Conservation (phyloP, 2,888 invertebrate species). For the Lochmaea crataegi region DNA sequence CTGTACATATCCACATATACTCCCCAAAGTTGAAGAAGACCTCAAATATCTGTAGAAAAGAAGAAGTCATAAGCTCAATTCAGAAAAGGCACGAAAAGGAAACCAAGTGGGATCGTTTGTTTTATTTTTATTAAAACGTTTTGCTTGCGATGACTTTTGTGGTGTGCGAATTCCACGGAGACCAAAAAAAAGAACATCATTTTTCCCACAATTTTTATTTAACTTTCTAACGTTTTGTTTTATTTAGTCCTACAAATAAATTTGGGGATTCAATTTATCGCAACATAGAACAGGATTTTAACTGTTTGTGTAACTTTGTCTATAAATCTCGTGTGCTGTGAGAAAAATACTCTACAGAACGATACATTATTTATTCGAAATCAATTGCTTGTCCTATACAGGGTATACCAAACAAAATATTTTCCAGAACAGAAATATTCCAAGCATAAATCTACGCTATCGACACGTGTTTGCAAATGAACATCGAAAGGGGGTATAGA, state of each 20-base stretch:
- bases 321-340: too few relatives aligned
- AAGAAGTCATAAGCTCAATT: neutral
- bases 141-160: conserved; percentile 26
- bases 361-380: too few relatives aligned
- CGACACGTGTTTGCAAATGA: too few relatives aligned
- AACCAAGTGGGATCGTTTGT: conserved; percentile 13
- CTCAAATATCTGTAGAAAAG: neutral
- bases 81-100: conserved; percentile 2
- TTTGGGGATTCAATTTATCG: neutral
- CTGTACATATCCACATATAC: too few relatives aligned
- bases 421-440: too few relatives aligned
- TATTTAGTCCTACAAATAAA: conserved; percentile 16
- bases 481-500: too few relatives aligned
- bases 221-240: conserved; percentile 16
- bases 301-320: neutral
- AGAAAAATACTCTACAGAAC: too few relatives aligned
- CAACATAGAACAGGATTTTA: neutral
- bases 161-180: conserved; percentile 20
- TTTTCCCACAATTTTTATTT: conserved; percentile 26
- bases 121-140: conserved; percentile 26
- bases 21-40: too few relatives aligned
- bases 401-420: too few relatives aligned
- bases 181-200: conserved; percentile 19
- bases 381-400: too few relatives aligned
- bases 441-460: too few relatives aligned